These are phyloP conservation scores for Crocidura indochinensis DNA, from an alignment of 2,797 vertebrate genomes.

Conservation along the genomic window DNA sequence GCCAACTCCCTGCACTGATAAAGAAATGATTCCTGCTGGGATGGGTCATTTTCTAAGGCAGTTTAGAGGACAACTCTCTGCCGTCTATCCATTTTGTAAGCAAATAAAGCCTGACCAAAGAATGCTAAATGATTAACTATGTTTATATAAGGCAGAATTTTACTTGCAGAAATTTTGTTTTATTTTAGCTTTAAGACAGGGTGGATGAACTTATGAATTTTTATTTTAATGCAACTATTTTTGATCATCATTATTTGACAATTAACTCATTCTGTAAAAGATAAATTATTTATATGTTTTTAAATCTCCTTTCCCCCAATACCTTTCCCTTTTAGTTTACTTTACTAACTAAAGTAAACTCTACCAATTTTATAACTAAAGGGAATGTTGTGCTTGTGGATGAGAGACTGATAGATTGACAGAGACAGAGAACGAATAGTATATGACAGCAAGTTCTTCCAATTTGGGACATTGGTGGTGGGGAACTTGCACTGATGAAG, in stretches of 20 bases:
- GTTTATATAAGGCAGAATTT: neutral
- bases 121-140: neutral
- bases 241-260: constrained; percentile 37
- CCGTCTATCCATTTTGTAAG: neutral
- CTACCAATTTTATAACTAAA: no score
- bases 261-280: neutral
- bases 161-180: neutral
- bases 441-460: no score
- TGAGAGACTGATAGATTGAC: no score
- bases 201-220: neutral
- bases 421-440: no score
- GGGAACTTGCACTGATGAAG: no score
- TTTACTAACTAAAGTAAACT: no score
- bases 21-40: neutral
- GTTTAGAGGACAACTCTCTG: neutral
- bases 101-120: neutral
- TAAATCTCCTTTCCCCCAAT: neutral
- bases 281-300: neutral
- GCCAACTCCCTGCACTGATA: neutral
- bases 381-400: no score
- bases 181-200: constrained; percentile 52
- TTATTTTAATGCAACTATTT: neutral
- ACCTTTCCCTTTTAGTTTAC: neutral
- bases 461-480: no score
- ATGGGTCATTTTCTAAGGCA: neutral